Conservation (phyloP, 2,888 invertebrate genomes). For the Brachyopa scutellaris region DNA sequence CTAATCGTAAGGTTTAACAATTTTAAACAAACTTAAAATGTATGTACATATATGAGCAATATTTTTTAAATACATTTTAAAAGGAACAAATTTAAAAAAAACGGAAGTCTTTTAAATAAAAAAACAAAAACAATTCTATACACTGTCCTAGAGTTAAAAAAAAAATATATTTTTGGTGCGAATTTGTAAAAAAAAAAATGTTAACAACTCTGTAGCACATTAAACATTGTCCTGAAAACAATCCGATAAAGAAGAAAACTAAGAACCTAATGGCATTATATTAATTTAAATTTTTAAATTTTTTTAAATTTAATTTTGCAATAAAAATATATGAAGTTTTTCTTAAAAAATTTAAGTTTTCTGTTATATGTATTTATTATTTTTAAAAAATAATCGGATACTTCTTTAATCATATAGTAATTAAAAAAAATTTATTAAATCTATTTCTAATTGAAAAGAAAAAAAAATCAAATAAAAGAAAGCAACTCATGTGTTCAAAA, state of each 20-base stretch:
- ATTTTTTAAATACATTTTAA: constrained; percentile 61
- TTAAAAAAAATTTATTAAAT: constrained; percentile 15
- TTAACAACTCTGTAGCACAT: constrained; percentile 50
- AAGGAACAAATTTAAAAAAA: background rate
- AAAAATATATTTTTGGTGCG: constrained; percentile 58
- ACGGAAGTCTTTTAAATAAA: background rate
- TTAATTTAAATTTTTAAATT: constrained; percentile 39
- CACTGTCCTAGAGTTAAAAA: constrained; percentile 33
- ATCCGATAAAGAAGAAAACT: constrained; percentile 23
- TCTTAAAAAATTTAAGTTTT: background rate
- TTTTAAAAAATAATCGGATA: constrained; percentile 5
- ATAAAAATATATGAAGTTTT: too few relatives aligned
- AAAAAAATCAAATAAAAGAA: constrained; percentile 18
- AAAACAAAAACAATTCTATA: constrained; percentile 24
- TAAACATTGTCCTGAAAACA: constrained; percentile 55
- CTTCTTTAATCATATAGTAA: constrained; percentile 37
- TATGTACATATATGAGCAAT: constrained; percentile 52
- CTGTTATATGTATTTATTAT: background rate
- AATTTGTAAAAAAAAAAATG: constrained; percentile 36
- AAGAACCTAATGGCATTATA: constrained; percentile 54
- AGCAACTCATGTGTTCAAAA: constrained; percentile 66
- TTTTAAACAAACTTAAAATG: constrained; percentile 10
- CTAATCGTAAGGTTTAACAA: constrained; percentile 51
- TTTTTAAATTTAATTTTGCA: too few relatives aligned
- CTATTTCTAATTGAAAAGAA: background rate